Evolutionary conservation across 2,113 vertebrate species (phyloP).

Genomic region (Potamarius usumacintae): DNA sequence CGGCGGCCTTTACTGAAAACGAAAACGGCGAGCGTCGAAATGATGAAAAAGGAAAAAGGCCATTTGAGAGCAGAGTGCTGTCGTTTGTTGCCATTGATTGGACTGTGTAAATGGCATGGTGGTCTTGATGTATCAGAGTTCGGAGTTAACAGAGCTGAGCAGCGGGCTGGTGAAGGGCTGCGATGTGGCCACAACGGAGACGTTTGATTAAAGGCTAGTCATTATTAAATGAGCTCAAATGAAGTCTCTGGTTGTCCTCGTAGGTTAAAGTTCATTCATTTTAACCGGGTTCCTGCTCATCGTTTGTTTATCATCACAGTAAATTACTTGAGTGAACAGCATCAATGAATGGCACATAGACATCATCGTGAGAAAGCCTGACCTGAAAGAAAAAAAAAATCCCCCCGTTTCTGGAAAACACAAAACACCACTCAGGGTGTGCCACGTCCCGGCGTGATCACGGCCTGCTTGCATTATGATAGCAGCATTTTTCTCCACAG

Average conservation of each 20-base stretch:
- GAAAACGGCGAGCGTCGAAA: constrained; percentile 53
- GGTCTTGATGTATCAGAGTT: constrained; percentile 33
- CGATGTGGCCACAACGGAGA: background rate
- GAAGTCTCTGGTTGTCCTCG: background rate
- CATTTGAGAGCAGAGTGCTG: constrained; percentile 45
- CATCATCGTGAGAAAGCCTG: background rate
- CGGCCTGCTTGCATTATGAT: constrained; percentile 19
- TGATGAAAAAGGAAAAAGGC: constrained; percentile 61
- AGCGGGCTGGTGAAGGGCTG: constrained; percentile 4
- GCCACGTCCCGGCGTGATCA: background rate
- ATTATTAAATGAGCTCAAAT: constrained; percentile 30
- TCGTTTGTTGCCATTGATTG: constrained; percentile 45
- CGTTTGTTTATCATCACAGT: background rate
- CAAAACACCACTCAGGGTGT: background rate
- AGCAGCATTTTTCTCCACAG: constrained; percentile 24
- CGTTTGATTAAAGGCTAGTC: constrained; percentile 29
- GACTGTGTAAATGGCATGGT: constrained; percentile 43
- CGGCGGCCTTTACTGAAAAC: constrained; percentile 66
- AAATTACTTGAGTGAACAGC: background rate
- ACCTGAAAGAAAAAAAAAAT: constrained; percentile 10
- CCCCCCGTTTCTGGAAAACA: background rate
- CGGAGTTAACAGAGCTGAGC: constrained; percentile 39
- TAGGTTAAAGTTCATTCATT: constrained; percentile 29
- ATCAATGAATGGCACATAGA: constrained; percentile 25
- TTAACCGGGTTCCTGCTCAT: background rate